A percentile compares a stretch with the other conserved stretches of the same genome.
These are phyloP conservation scores for Pitangus sulphuratus DNA, from an alignment of 2,797 vertebrate genomes.

Conservation along the genomic window DNA sequence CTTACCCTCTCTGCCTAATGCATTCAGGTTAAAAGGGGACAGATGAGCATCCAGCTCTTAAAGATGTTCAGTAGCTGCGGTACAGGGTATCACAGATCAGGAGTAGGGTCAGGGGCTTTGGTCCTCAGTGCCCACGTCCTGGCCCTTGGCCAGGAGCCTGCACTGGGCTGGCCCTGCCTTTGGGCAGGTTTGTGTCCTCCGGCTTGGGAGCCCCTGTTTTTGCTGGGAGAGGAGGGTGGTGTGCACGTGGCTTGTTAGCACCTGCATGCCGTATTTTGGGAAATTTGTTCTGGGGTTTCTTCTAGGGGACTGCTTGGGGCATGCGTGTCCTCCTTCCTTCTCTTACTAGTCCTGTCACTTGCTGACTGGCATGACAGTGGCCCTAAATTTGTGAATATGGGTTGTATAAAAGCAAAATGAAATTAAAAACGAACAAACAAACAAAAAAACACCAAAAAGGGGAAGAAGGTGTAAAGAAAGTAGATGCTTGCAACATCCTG, in stretches of 20 bases:
- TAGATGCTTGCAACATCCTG: background rate
- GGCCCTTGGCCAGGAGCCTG: background rate
- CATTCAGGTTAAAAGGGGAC: background rate
- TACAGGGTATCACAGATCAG: fast-evolving
- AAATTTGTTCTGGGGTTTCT: background rate
- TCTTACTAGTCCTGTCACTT: background rate
- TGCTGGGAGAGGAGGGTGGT: background rate
- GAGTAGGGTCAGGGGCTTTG: fast-evolving
- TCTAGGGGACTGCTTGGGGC: background rate
- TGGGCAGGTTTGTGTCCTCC: fast-evolving
- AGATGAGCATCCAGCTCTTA: background rate
- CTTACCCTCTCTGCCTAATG: background rate
- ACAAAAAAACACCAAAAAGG: background rate
- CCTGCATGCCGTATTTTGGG: background rate
- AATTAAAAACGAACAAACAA: background rate
- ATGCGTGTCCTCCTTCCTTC: fast-evolving
- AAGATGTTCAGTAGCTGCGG: fast-evolving
- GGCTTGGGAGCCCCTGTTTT: background rate
- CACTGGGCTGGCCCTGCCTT: fast-evolving
- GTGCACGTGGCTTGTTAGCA: background rate
- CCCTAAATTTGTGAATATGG: background rate
- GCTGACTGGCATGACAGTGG: background rate
- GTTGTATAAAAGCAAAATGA: background rate
- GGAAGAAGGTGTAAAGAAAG: background rate
- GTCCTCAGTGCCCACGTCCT: background rate